Evolutionary conservation across 2,888 invertebrate genomes (phyloP).

Genomic region (Epicampocera succincta): DNA sequence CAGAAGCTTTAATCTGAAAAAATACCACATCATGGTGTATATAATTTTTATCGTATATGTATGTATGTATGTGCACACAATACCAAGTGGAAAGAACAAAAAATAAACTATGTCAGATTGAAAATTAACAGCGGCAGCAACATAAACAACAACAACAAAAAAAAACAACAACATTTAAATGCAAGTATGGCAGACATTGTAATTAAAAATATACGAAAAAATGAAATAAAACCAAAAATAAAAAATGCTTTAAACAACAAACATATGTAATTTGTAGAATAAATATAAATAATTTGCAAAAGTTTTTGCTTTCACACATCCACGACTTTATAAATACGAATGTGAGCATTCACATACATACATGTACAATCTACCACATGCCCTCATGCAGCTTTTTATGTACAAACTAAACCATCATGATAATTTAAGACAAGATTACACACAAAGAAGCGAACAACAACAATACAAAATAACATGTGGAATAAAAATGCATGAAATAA

Average conservation of each 20-base stretch:
- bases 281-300: slow-evolving; percentile 55
- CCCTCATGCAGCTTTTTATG: background rate
- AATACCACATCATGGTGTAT: slow-evolving; percentile 39
- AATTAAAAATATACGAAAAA: slow-evolving; percentile 63
- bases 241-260: slow-evolving; percentile 33
- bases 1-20: slow-evolving; percentile 33
- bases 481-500: slow-evolving; percentile 17
- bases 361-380: background rate
- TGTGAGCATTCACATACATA: background rate
- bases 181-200: slow-evolving; percentile 59
- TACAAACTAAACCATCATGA: slow-evolving; percentile 29
- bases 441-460: slow-evolving; percentile 8
- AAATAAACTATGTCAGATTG: slow-evolving; percentile 73
- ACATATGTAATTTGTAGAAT: slow-evolving; percentile 59
- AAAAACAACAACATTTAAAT: slow-evolving; percentile 45
- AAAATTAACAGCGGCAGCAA: slow-evolving; percentile 63
- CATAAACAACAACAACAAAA: no score
- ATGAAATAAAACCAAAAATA: slow-evolving; percentile 17
- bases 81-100: slow-evolving; percentile 9
- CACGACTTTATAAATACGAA: background rate
- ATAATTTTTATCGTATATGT: slow-evolving; percentile 26
- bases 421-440: slow-evolving; percentile 43
- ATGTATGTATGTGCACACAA: slow-evolving; percentile 7
- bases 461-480: slow-evolving; percentile 18
- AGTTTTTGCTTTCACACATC: slow-evolving; percentile 25